These are phyloP conservation scores for Drosophila emarginata DNA, from an alignment of 2,888 invertebrate genomes.

Conservation along the genomic window DNA sequence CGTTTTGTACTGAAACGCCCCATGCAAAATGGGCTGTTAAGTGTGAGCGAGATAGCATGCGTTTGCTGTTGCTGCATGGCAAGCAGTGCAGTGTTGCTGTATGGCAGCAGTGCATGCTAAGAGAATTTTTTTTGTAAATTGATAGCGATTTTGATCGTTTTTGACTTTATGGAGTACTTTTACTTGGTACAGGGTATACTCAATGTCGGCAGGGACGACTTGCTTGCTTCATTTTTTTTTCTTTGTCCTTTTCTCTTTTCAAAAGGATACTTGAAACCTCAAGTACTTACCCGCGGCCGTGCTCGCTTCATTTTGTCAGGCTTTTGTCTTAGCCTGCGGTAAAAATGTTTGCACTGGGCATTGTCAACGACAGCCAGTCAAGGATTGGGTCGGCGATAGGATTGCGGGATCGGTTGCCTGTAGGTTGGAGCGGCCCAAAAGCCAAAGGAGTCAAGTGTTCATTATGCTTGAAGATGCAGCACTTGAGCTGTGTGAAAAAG, in stretches of 20 bases:
- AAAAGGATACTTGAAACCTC: conserved; percentile 44
- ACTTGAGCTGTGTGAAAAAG: conserved; percentile 50
- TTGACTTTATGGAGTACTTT: too few species aligned
- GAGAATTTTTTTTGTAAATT: too few species aligned
- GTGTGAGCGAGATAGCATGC: too few species aligned
- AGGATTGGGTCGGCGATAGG: too few species aligned
- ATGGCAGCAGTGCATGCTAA: too few species aligned
- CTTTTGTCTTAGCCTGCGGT: conserved; percentile 52
- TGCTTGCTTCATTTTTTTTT: conserved; percentile 26
- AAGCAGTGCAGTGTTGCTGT: too few species aligned
- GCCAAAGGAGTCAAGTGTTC: conserved; percentile 65
- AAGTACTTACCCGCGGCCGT: conserved; percentile 23
- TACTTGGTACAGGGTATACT: too few species aligned
- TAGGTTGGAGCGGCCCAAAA: conserved; percentile 29
- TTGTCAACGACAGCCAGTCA: conserved; percentile 36
- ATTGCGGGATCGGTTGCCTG: neutral
- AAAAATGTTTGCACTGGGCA: conserved; percentile 39
- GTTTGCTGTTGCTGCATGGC: too few species aligned
- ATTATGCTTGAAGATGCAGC: conserved; percentile 52
- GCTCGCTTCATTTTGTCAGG: conserved; percentile 47
- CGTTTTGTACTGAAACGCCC: too few species aligned
- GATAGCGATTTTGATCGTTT: too few species aligned
- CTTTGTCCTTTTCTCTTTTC: conserved; percentile 34
- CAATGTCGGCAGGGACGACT: too few species aligned
- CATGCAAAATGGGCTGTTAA: too few species aligned